Evolutionary conservation across 2,113 vertebrate genomes (phyloP).

Genomic region (Caretta caretta): DNA sequence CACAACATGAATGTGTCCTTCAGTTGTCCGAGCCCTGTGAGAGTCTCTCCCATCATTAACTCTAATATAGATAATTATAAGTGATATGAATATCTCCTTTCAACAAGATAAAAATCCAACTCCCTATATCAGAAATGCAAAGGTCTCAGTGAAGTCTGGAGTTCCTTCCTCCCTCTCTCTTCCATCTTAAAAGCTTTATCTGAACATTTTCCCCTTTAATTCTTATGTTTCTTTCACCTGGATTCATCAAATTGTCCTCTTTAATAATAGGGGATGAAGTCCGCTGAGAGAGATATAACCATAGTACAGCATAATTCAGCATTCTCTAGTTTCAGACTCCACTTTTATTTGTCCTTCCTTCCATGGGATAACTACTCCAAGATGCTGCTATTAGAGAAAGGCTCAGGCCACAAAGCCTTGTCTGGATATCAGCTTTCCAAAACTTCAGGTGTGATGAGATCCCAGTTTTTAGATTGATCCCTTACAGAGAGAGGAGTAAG

Average conservation of each 20-base stretch:
- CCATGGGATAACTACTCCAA: not conserved
- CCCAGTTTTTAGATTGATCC: not conserved
- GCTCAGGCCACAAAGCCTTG: not conserved
- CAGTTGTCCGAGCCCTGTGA: not conserved
- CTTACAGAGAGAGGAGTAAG: not conserved
- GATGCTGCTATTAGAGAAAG: not conserved
- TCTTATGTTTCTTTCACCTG: not conserved
- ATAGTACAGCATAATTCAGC: constrained; percentile 9
- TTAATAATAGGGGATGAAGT: not conserved
- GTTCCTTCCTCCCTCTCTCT: not conserved
- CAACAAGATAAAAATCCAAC: not conserved
- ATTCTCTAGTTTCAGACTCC: not conserved
- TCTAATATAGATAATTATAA: not conserved
- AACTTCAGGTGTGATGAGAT: not conserved
- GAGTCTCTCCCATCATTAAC: not conserved
- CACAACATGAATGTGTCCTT: not conserved
- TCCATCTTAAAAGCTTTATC: not conserved
- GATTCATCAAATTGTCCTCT: constrained; percentile 12
- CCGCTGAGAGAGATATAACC: not conserved
- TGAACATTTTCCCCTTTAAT: not conserved
- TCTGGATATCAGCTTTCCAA: not conserved
- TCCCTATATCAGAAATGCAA: not conserved
- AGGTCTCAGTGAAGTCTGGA: not conserved
- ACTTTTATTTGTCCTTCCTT: constrained; percentile 15
- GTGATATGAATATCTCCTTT: not conserved